phyloP scores from a whole-genome alignment of 2,888 invertebrate species.

The Parnassius mnemosyne region DNA sequence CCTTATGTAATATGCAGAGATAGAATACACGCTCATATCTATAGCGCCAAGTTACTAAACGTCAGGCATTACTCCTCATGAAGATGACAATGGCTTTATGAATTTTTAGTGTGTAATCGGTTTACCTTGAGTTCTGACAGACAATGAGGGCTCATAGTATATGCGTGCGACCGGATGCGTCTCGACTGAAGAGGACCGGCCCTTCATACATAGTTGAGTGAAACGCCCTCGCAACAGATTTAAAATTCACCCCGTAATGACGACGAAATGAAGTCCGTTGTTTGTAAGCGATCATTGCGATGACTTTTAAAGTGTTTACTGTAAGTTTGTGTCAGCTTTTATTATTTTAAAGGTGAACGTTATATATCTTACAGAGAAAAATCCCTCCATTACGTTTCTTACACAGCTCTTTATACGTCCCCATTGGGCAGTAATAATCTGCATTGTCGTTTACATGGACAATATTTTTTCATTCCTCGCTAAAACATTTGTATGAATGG shows the following conservation, averaged over 20 bases:
- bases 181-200: conserved; percentile 51
- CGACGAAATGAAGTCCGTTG: conserved; percentile 57
- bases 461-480: conserved; percentile 65
- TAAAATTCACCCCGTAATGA: conserved; percentile 74
- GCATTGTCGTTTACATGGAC: conserved; percentile 67
- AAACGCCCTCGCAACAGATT: conserved; percentile 58
- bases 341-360: conserved; percentile 30
- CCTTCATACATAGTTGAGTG: conserved; percentile 76
- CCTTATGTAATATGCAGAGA: too few species aligned
- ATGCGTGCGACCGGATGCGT: conserved; percentile 65
- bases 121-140: conserved; percentile 64
- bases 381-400: conserved; percentile 53
- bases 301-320: conserved; percentile 34
- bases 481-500: conserved; percentile 55
- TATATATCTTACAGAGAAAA: conserved; percentile 46
- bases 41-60: conserved; percentile 51
- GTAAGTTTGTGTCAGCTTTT: conserved; percentile 30
- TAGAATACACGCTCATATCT: neutral
- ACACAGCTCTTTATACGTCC: conserved; percentile 61
- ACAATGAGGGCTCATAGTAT: conserved; percentile 62
- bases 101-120: conserved; percentile 73
- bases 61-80: conserved; percentile 47
- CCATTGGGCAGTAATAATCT: conserved; percentile 66
- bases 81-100: conserved; percentile 66
- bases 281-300: conserved; percentile 58